Conservation (phyloP, 2,888 invertebrate genomes). For the Chorisops tibialis region DNA sequence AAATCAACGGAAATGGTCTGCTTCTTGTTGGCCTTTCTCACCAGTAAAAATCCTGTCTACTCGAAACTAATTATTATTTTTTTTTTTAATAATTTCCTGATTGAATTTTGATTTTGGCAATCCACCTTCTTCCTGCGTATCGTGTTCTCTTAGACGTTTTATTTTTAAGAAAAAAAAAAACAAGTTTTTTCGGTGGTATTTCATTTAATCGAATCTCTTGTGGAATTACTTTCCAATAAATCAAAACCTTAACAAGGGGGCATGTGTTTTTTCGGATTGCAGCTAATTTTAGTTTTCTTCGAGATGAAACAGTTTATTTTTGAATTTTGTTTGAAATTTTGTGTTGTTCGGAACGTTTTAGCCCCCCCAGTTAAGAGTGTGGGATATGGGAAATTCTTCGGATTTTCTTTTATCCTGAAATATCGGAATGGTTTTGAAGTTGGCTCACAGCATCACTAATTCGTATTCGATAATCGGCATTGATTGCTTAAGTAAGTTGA, state of each 20-base stretch:
- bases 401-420: too few relatives aligned
- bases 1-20: slow-evolving; percentile 25
- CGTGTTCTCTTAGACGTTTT: neutral
- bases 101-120: neutral
- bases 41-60: neutral
- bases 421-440: too few relatives aligned
- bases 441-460: too few relatives aligned
- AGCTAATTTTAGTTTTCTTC: slow-evolving; percentile 8
- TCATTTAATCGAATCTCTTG: neutral
- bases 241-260: slow-evolving; percentile 23
- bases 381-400: too few relatives aligned
- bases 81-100: slow-evolving; percentile 8
- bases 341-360: too few relatives aligned
- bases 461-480: too few relatives aligned
- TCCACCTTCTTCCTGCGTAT: slow-evolving; percentile 3
- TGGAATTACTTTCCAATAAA: slow-evolving; percentile 5
- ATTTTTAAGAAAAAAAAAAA: neutral
- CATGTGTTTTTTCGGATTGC: slow-evolving; percentile 1
- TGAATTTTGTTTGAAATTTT: too few relatives aligned
- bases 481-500: too few relatives aligned
- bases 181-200: neutral
- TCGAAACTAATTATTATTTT: neutral
- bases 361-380: too few relatives aligned
- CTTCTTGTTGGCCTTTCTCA: neutral
- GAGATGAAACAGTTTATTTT: too few relatives aligned